Evolutionary conservation across 2,797 vertebrate species (phyloP), one percentile per base, ranked within the genome.

Genomic region (Malurus splendens): DNA sequence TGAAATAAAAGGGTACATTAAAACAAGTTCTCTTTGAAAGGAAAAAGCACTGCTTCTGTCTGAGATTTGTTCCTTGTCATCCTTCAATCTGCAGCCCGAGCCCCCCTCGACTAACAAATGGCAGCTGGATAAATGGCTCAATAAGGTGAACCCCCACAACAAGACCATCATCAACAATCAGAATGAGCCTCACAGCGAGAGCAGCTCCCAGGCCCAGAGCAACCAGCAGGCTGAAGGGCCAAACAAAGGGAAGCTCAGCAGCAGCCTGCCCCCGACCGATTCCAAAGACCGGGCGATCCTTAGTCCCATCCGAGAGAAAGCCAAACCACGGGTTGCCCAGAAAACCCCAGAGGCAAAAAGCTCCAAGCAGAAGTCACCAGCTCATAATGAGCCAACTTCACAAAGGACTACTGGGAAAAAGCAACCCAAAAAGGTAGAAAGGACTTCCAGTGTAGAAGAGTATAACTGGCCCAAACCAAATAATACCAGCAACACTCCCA

Each of bases 61-160:
- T 92, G 71, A 94, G 23, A 57, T 55, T 85, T 92, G 55, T 77
- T 91, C 51, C 65, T 77, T 83, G 15, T 79, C 32, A 0, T 95
- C 85, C 90, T 86, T 96, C 95, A 47, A 96, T 86, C 76, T 90
- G 39, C 91, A 99, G 99, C 99, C 98, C 7, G 99, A 99, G 87
- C 99, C 99, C 5, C 98, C 98, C 7, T 98, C 98, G 18, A 98
- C 98, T 68, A 99, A 99, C 96, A 99, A 99, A 94, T 99, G 99
- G 99, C 99, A 99, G 96, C 91, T 99, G 95, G 99, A 99, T 96
- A 99, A 99, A 96, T 99, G 99, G 99, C 96, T 99, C 87, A 99
- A 99, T 96, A 99, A 99, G 94, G 99, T 99, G 92, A 98, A 98
- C 84, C 98, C 98, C 36, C 99, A 99, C 93, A 99, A 98, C 93